These are phyloP conservation scores for Hydrotaea diabolus DNA, from an alignment of 2,888 invertebrate genomes.

Conservation along the genomic window DNA sequence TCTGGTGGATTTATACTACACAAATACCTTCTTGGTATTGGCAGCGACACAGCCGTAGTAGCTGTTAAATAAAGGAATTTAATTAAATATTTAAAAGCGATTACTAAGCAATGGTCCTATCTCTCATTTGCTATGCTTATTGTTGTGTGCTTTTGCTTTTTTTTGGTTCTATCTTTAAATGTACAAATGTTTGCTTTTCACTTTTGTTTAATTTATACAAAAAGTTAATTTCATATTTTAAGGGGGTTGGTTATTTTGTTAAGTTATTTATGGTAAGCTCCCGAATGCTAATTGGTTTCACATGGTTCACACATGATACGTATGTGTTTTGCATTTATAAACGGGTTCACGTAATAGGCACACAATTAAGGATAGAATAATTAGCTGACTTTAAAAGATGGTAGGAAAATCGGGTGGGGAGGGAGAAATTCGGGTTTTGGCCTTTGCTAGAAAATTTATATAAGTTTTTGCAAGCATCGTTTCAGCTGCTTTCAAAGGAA, in stretches of 20 bases:
- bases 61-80: neutral
- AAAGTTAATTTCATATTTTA: constrained; percentile 22
- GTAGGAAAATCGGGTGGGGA: too few relatives aligned
- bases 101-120: neutral
- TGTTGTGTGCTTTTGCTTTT: too few relatives aligned
- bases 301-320: neutral
- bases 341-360: too few relatives aligned
- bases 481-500: too few relatives aligned
- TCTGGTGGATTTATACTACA: neutral
- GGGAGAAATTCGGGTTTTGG: too few relatives aligned
- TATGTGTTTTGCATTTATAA: too few relatives aligned
- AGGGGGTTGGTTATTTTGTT: constrained; percentile 1
- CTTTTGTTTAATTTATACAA: constrained; percentile 16
- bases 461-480: too few relatives aligned
- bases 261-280: constrained; percentile 14
- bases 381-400: too few relatives aligned
- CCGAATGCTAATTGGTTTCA: constrained; percentile 12
- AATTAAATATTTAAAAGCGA: neutral
- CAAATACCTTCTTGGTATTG: neutral
- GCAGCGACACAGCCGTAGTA: neutral
- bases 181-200: neutral
- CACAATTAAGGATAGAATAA: too few relatives aligned
- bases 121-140: neutral
- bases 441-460: too few relatives aligned
- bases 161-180: neutral